Evolutionary conservation across 2,888 invertebrate genomes (phyloP), one percentile per base, ranked within the genome.

Genomic region (Ichneumoninae sp.): DNA sequence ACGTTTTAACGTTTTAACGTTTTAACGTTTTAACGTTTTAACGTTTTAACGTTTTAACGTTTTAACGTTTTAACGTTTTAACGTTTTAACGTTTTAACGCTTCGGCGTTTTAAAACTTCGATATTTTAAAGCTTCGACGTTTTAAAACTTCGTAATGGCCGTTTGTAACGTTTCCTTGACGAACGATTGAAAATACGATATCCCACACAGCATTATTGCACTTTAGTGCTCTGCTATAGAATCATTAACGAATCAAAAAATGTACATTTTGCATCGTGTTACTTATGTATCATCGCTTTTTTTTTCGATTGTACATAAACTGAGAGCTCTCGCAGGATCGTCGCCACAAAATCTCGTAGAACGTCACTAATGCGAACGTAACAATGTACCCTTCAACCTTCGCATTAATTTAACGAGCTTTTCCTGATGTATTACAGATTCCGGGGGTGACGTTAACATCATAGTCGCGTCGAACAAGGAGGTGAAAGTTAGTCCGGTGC

Each of bases 391-490:
- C 19, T 50, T 75, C 1, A 57, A 70, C 54, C 40, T 78, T 66
- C 70, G 78, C 19, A 22, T 69, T 30, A 71, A 81, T 22, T 69
- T 75, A 65, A 40, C 72, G 74, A 26, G 74, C 77, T 22, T 75
- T 30, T 30, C 26, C 10, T 81, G 68, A 88, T 90, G 86, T 82
- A 78, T 94, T 94, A 82, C 92, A 97, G 97, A 96, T 94, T 96
- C 96, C 87, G 97, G 97, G n/a, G 97, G 97, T 16, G 97, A 97
- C 91, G 93, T 97, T 36, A 95, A 96, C 90, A 93, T 97, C 8
- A 94, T 97, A 30, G 97, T 97, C 2, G 96, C 97, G 4, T 97
- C 97, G 0, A 96, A 96, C 82, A 96, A 97, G 91, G 97, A 97
- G 90, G 95, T 95, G 3, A 97, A 97, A 94, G 94, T 97, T 44